Conservation (phyloP, 1,140 invertebrate genomes). For the Delia radicum region DNA sequence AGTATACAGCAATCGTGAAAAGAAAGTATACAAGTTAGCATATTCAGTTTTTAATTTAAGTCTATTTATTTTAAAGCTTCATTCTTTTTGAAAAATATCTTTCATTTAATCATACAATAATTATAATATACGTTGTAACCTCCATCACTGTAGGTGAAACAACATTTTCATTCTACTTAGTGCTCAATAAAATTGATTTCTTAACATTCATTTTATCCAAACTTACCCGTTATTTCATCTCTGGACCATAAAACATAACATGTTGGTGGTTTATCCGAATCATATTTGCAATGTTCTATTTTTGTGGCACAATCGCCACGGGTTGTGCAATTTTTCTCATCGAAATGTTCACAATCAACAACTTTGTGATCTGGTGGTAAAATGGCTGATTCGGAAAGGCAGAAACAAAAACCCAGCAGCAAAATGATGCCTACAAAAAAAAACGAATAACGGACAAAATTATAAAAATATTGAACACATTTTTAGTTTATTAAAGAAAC, state of each 20-base stretch:
- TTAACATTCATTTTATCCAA: no score
- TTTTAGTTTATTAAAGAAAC: neutral
- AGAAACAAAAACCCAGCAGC: neutral
- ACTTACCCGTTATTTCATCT: conserved; percentile 57
- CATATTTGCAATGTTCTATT: conserved; percentile 40
- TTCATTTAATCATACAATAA: no score
- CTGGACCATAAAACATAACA: conserved; percentile 61
- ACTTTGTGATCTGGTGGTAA: conserved; percentile 42
- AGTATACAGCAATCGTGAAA: no score
- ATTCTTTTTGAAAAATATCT: no score
- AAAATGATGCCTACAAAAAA: neutral
- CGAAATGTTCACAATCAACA: conserved; percentile 44
- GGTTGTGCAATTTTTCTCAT: conserved; percentile 43
- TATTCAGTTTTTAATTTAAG: no score
- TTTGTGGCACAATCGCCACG: conserved; percentile 32
- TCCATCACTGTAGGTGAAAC: no score
- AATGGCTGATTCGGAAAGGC: conserved; percentile 34
- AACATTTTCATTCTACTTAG: no score
- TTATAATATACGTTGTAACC: no score
- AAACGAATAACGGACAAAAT: neutral
- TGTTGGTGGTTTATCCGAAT: conserved; percentile 46
- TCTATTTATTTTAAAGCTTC: no score
- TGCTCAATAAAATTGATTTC: no score
- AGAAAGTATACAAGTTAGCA: no score
- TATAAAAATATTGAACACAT: neutral